Base-by-base conservation (phyloP, 2,113 vertebrate genomes). In the Nothobranchius furzeri region DNA sequence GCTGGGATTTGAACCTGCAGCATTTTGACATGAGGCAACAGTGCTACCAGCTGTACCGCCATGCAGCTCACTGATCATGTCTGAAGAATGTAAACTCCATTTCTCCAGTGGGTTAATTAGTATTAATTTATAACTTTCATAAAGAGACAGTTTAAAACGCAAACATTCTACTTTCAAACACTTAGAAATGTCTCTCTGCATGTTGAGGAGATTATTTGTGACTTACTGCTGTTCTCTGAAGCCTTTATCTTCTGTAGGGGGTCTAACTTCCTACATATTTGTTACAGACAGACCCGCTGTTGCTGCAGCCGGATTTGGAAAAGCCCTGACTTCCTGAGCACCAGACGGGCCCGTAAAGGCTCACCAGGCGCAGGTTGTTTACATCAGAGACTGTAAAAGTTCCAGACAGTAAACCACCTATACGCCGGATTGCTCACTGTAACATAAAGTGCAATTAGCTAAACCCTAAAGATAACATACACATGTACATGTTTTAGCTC, bases 241-340 rank as follows among this genome's bases (percentile, higher is more conserved):
- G 37, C 4, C 68, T 48, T 47, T 10, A 52, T 57, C 24, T 0
- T 11, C 47, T n/a, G 79, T 66, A 70, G 82, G 50, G 72, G 60
- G 70, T 64, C 30, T 77, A 45, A 64, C 30, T 51, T 53, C 52
- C 43, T 85, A 71, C 81, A 82, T 73, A 70, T 89, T 79, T 81
- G 69, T 72, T 60, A 52, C 72, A 81, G 82, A 84, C 55, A 81
- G 78, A 54, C 30, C 30, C 70, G 37, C 12, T 12, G 54, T 43
- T 37, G 63, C 65, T 54, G 55, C 56, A 60, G 78, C 76, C 60
- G 78, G 76, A 82, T 74, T 79, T 72, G 79, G 79, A 72, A 78
- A 71, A 60, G 60, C 62, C 53, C 66, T 54, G 58, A 53, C 66
- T 70, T 81, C 69, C 77, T 65, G 67, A 60, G 48, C 70, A 73